These are phyloP conservation scores for Oithona nana DNA, from an alignment of 2,888 invertebrate genomes.

Conservation along the genomic window DNA sequence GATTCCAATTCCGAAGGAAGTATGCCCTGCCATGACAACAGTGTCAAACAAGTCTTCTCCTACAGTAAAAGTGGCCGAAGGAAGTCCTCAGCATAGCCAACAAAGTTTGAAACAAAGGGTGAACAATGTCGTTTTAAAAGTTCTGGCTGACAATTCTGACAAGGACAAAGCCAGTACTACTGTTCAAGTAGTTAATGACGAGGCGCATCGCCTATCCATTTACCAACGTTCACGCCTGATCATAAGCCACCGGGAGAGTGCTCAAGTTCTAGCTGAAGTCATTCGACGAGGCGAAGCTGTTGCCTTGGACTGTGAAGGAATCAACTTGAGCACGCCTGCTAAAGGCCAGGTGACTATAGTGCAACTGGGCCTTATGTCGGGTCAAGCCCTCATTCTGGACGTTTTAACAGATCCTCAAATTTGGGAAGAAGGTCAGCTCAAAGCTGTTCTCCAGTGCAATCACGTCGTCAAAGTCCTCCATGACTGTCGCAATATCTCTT, in stretches of 20 bases:
- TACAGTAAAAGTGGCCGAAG: neutral
- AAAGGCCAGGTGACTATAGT: constrained; percentile 61
- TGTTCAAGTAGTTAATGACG: neutral
- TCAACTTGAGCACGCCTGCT: constrained; percentile 55
- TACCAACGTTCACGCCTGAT: constrained; percentile 57
- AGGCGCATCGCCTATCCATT: constrained; percentile 31
- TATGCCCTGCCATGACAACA: too few relatives aligned
- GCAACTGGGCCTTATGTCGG: constrained; percentile 48
- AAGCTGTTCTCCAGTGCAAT: constrained; percentile 55
- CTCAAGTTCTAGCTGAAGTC: neutral
- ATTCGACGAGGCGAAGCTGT: constrained; percentile 36
- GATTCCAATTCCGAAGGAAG: constrained; percentile 10
- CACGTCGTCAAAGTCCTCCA: constrained; percentile 72
- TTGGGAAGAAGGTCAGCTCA: constrained; percentile 54
- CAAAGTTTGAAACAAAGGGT: constrained; percentile 66
- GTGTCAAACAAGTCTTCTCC: constrained; percentile 23
- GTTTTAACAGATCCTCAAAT: constrained; percentile 62
- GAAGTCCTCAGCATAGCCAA: neutral
- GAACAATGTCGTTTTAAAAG: constrained; percentile 67
- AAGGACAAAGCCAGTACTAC: constrained; percentile 30
- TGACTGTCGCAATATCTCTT: constrained; percentile 77
- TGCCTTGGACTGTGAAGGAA: constrained; percentile 79
- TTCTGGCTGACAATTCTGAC: constrained; percentile 64
- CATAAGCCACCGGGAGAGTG: constrained; percentile 52
- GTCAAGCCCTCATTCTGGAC: constrained; percentile 70